phyloP scores from a whole-genome alignment of 2,113 vertebrate species.

The Dolichallabes microphthalmus region DNA sequence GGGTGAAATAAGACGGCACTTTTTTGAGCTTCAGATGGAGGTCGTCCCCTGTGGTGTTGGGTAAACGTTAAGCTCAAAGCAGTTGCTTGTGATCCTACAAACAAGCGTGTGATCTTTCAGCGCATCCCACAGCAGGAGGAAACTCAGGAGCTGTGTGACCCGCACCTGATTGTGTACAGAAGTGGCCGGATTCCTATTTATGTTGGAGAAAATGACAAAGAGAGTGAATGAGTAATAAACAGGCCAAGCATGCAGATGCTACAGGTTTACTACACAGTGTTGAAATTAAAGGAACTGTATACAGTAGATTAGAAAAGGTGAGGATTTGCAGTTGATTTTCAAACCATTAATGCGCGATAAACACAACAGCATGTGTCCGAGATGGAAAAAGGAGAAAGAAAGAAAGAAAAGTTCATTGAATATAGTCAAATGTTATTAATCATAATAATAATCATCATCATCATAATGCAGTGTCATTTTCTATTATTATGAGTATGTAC shows the following conservation, averaged over 20 bases:
- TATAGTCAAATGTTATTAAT: background rate
- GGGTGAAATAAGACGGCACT: conserved; percentile 8
- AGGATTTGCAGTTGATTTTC: too few relatives aligned
- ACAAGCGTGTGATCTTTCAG: conserved; percentile 47
- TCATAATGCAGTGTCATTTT: background rate
- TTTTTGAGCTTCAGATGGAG: conserved; percentile 29
- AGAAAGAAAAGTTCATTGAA: background rate
- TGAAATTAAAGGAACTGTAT: background rate
- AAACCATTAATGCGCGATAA: too few relatives aligned
- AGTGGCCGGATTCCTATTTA: background rate
- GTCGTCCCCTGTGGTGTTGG: conserved; percentile 18
- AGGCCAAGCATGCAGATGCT: background rate
- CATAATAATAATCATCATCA: background rate
- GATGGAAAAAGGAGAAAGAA: too few relatives aligned
- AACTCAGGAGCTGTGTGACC: conserved; percentile 39
- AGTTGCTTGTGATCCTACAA: conserved; percentile 23
- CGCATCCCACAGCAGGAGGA: conserved; percentile 24
- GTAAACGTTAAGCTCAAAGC: conserved; percentile 37
- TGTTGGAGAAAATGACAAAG: background rate
- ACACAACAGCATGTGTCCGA: background rate
- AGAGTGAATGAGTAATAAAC: background rate
- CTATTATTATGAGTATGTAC: background rate
- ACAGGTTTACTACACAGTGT: background rate
- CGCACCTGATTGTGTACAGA: conserved; percentile 14
- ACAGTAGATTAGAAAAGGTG: background rate